Percentiles rank a stretch among this genome's conserved stretches.
These are phyloP conservation scores for Xestia sexstrigata DNA, from an alignment of 2,888 invertebrate species.

Conservation along the genomic window DNA sequence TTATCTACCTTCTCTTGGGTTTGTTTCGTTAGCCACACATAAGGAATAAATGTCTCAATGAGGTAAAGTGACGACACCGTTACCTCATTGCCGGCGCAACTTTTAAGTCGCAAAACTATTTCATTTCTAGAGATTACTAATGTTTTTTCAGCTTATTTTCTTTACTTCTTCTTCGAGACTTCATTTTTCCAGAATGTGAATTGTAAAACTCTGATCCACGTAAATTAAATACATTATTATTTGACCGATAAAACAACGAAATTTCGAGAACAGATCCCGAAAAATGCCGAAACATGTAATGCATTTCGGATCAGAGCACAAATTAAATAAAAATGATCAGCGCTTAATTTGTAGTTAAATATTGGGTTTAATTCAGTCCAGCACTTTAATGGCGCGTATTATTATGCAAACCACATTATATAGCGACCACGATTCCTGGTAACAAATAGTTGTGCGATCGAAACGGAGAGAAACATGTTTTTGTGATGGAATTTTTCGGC, in stretches of 20 bases:
- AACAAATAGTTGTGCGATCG: constrained; percentile 44
- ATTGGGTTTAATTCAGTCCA: constrained; percentile 42
- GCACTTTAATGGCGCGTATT: constrained; percentile 50
- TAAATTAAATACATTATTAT: neutral
- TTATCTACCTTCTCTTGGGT: too few relatives aligned
- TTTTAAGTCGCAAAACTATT: too few relatives aligned
- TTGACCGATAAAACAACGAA: neutral
- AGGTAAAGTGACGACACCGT: too few relatives aligned
- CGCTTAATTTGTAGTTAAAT: constrained; percentile 42
- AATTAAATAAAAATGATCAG: constrained; percentile 53
- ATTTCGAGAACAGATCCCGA: constrained; percentile 4
- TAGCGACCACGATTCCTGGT: constrained; percentile 46
- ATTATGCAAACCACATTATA: constrained; percentile 52
- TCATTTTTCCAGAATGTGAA: neutral
- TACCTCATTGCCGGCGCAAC: too few relatives aligned
- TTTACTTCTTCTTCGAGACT: neutral
- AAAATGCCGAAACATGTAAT: constrained; percentile 15
- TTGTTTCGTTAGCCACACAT: too few relatives aligned
- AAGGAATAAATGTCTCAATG: too few relatives aligned
- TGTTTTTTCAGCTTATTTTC: too few relatives aligned
- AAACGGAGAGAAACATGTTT: constrained; percentile 8
- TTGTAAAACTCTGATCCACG: too few relatives aligned
- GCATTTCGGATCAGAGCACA: constrained; percentile 27
- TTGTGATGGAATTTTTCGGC: constrained; percentile 10
- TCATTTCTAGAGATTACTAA: too few relatives aligned